Percentiles rank a stretch among this genome's conserved stretches.
phyloP scores from a whole-genome alignment of 2,888 invertebrate species.

The Tortricodes alternella region DNA sequence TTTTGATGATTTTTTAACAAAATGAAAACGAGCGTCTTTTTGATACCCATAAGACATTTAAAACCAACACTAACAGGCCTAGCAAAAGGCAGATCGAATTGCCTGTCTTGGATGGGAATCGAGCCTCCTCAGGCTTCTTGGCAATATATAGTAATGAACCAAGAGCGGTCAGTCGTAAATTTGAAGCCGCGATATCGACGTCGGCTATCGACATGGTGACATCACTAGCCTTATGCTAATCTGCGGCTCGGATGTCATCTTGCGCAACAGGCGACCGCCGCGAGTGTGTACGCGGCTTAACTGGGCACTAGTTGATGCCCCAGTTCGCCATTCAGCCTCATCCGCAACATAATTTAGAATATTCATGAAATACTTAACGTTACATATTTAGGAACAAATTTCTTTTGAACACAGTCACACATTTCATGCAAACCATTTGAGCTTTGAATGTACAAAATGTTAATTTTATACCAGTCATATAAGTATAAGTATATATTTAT shows the following conservation, averaged over 20 bases:
- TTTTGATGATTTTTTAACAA: no score
- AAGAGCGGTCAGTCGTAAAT: no score
- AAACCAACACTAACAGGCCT: no score
- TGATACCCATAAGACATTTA: no score
- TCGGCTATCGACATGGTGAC: conserved; percentile 31
- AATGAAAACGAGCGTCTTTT: no score
- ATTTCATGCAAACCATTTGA: neutral
- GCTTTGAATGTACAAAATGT: neutral
- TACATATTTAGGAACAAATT: conserved; percentile 40
- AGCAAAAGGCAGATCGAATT: no score
- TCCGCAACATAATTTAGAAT: conserved; percentile 43
- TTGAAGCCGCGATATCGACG: conserved; percentile 8
- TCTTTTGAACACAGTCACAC: conserved; percentile 3
- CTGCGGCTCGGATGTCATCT: conserved; percentile 75
- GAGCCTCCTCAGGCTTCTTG: no score
- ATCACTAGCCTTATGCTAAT: conserved; percentile 74
- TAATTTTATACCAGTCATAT: neutral
- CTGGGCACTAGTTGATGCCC: conserved; percentile 57
- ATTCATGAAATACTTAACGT: conserved; percentile 44
- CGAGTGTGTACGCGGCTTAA: conserved; percentile 68
- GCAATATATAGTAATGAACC: no score
- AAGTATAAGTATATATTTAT: no score
- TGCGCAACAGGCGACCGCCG: conserved; percentile 74
- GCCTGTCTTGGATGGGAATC: no score
- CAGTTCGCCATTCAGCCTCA: conserved; percentile 50